Conservation (phyloP, 2,888 invertebrate species). For the Meiosimyza platycephala region DNA sequence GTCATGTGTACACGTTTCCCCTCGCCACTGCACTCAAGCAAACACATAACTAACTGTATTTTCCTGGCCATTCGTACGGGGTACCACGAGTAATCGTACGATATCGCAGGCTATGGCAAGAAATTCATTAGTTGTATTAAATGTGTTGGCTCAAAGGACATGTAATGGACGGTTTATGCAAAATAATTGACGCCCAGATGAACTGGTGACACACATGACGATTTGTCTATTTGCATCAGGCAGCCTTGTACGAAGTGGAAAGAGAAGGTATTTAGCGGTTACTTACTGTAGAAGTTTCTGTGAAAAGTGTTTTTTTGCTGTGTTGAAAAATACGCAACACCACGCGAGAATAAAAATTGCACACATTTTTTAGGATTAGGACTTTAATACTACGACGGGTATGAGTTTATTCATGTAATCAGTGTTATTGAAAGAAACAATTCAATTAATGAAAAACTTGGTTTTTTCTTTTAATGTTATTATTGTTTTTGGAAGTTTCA, state of each 20-base stretch:
- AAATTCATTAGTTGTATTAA: constrained; percentile 64
- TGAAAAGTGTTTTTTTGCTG: neutral
- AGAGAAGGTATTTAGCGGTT: constrained; percentile 12
- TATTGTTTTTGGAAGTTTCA: neutral
- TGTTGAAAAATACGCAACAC: neutral
- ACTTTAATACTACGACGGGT: neutral
- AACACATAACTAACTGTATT: neutral
- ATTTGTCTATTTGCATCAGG: constrained; percentile 54
- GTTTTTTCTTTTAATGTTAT: constrained; percentile 34
- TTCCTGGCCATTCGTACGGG: constrained; percentile 43
- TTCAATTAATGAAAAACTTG: constrained; percentile 44
- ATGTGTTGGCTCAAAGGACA: constrained; percentile 41
- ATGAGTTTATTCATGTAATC: neutral
- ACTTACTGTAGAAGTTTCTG: neutral
- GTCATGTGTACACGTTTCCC: constrained; percentile 62
- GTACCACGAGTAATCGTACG: constrained; percentile 7
- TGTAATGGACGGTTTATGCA: constrained; percentile 54
- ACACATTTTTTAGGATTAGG: constrained; percentile 38
- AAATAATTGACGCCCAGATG: constrained; percentile 66
- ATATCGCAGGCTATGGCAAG: constrained; percentile 1
- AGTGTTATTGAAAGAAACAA: constrained; percentile 28
- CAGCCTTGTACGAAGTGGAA: neutral
- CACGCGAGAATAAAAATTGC: constrained; percentile 22
- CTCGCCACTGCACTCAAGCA: constrained; percentile 29
- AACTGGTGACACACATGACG: constrained; percentile 64